phyloP scores from a whole-genome alignment of 2,888 invertebrate genomes.

The Galerucella pusilla region DNA sequence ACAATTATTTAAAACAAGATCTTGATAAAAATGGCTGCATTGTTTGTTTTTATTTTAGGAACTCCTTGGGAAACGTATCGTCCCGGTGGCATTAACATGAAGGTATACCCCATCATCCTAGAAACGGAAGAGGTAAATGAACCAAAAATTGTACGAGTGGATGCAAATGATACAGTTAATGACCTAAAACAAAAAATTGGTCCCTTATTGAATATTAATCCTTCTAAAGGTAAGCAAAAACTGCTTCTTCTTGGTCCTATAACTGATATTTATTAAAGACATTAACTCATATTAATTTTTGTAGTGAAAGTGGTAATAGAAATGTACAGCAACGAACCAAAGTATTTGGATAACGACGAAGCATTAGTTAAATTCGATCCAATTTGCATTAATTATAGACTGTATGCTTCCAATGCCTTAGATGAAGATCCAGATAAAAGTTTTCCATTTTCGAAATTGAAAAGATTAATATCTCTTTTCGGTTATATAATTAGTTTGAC shows the following conservation, averaged over 20 bases:
- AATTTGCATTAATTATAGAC: conserved; percentile 62
- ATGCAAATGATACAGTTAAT: conserved; percentile 68
- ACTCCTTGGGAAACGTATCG: conserved; percentile 72
- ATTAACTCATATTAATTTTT: background rate
- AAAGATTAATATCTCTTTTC: conserved; percentile 69
- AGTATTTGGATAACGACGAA: conserved; percentile 63
- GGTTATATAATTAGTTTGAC: conserved; percentile 73
- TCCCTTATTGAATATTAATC: conserved; percentile 64
- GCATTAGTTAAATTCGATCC: conserved; percentile 61
- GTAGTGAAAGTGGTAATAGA: conserved; percentile 60
- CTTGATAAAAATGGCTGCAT: no score
- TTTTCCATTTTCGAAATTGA: conserved; percentile 66
- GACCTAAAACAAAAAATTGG: conserved; percentile 71
- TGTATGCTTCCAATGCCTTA: conserved; percentile 67
- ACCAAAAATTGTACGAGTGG: conserved; percentile 71
- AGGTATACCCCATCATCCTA: conserved; percentile 73
- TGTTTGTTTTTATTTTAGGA: conserved; percentile 47
- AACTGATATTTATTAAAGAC: background rate
- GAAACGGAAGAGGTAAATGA: conserved; percentile 72
- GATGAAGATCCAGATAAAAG: conserved; percentile 65
- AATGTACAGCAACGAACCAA: conserved; percentile 61
- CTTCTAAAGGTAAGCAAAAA: conserved; percentile 44
- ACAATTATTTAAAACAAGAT: no score
- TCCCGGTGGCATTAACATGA: conserved; percentile 71
- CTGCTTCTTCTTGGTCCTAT: no score